These are phyloP conservation scores for Poeciliopsis infans DNA, from an alignment of 2,797 vertebrate genomes.

Conservation along the genomic window DNA sequence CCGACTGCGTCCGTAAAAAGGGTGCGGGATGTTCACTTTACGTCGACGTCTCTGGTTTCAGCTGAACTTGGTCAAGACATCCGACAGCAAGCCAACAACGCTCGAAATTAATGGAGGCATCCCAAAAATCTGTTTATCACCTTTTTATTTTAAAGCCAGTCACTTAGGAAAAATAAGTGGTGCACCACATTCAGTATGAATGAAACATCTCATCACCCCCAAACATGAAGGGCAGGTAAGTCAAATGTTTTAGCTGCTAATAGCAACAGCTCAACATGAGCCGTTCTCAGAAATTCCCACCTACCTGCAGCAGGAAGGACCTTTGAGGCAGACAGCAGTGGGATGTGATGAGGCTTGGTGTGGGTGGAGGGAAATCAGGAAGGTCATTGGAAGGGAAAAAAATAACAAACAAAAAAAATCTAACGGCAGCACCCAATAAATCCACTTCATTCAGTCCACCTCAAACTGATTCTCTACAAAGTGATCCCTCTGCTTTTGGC, in stretches of 20 bases:
- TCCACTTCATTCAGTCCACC: conserved; percentile 7
- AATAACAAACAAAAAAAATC: background rate
- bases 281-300: conserved; percentile 52
- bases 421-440: background rate
- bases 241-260: conserved; percentile 17
- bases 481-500: background rate
- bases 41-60: conserved; percentile 28
- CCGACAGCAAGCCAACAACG: conserved; percentile 75
- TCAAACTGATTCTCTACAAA: background rate
- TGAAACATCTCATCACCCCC: conserved; percentile 43
- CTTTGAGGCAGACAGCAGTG: conserved; percentile 55
- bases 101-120: conserved; percentile 82
- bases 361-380: conserved; percentile 38
- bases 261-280: conserved; percentile 43
- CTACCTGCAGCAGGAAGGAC: conserved; percentile 77
- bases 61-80: conserved; percentile 53
- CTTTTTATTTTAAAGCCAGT: conserved; percentile 85
- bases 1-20: conserved; percentile 26
- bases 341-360: conserved; percentile 55
- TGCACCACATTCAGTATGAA: conserved; percentile 76
- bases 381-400: conserved; percentile 2
- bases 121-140: conserved; percentile 80
- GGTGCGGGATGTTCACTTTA: conserved; percentile 38
- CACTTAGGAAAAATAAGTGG: conserved; percentile 61
- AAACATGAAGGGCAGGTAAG: conserved; percentile 34